These are phyloP conservation scores for Myioborus melanocephalus DNA, from an alignment of 2,797 vertebrate genomes.

Conservation along the genomic window DNA sequence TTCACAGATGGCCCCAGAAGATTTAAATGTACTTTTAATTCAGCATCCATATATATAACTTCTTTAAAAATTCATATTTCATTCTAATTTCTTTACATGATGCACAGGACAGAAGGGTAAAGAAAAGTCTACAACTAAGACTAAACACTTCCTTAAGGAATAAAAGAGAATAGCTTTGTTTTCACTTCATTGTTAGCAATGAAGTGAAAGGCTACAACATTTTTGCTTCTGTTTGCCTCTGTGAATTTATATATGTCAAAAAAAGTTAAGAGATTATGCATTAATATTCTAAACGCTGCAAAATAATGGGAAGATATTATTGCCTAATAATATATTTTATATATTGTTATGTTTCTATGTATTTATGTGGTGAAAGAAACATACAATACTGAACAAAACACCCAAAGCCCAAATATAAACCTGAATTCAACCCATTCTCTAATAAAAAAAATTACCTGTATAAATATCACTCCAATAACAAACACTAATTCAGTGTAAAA, in stretches of 20 bases:
- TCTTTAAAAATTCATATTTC: background rate
- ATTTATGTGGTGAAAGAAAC: background rate
- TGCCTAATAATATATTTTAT: background rate
- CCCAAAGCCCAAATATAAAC: background rate
- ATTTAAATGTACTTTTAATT: constrained; percentile 18
- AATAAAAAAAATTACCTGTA: background rate
- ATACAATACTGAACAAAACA: background rate
- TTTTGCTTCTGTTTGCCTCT: background rate
- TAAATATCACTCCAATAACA: background rate
- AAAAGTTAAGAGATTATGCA: background rate
- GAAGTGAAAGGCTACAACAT: background rate
- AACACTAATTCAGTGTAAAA: background rate
- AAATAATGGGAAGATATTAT: background rate
- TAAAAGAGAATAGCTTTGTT: background rate
- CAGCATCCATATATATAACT: background rate
- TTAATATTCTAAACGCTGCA: background rate
- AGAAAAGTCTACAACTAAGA: background rate
- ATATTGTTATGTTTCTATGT: background rate
- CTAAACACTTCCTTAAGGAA: background rate
- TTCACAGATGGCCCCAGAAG: background rate
- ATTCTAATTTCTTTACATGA: background rate
- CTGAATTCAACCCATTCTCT: background rate
- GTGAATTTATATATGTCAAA: background rate
- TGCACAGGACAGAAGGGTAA: background rate
- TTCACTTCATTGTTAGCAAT: background rate